Percentiles rank a stretch among this genome's conserved stretches.
phyloP scores from a whole-genome alignment of 2,797 vertebrate species.

The Eulemur albifrons region DNA sequence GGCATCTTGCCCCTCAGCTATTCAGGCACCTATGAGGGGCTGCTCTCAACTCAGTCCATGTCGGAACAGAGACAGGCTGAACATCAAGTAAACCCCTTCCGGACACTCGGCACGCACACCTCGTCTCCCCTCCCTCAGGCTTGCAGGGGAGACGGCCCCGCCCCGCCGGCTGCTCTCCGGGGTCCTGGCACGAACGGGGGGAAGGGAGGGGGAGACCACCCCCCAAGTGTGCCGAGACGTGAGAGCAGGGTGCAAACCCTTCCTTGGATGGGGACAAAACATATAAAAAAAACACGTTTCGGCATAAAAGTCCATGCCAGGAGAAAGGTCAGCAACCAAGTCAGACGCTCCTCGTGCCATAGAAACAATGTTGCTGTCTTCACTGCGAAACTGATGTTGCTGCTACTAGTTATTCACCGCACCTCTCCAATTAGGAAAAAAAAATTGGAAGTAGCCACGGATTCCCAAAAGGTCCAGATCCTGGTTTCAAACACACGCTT shows the following conservation, averaged over 20 bases:
- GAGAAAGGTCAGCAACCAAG: neutral
- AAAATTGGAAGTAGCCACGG: neutral
- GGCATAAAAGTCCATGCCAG: neutral
- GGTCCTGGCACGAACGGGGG: slow-evolving; percentile 33
- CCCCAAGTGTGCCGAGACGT: slow-evolving; percentile 36
- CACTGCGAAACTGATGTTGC: fast-evolving
- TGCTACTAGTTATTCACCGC: no score
- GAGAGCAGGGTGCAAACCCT: slow-evolving; percentile 33
- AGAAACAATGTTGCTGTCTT: neutral
- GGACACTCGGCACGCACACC: slow-evolving; percentile 35
- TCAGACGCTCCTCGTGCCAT: neutral
- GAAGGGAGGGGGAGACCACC: slow-evolving; percentile 40
- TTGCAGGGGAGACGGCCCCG: slow-evolving; percentile 45
- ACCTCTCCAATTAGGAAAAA: neutral
- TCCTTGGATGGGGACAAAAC: slow-evolving; percentile 37
- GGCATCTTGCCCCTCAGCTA: neutral
- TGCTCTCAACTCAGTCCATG: neutral
- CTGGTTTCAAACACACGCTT: fast-evolving
- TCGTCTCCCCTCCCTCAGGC: slow-evolving; percentile 7
- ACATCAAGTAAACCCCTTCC: slow-evolving; percentile 63
- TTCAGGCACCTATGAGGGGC: neutral
- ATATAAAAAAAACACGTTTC: neutral
- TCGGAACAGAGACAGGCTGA: slow-evolving; percentile 29
- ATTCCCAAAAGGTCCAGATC: neutral
- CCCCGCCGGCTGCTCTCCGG: slow-evolving; percentile 51